These are phyloP conservation scores for Phylloscopus whistleri DNA, from an alignment of 2,113 vertebrate species.

Conservation along the genomic window DNA sequence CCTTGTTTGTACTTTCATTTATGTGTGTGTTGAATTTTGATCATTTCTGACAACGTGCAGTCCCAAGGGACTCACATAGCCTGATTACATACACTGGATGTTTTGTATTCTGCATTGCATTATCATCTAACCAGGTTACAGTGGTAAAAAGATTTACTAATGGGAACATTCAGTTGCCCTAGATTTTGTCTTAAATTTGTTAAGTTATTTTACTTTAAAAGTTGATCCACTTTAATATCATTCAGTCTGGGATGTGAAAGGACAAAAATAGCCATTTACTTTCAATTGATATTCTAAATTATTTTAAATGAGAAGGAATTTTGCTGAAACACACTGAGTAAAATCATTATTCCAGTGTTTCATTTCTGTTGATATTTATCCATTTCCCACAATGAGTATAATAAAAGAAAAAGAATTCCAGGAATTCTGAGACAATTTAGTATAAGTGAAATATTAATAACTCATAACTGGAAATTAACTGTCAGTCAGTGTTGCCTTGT, in stretches of 20 bases:
- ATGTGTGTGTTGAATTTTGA: background rate
- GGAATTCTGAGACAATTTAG: background rate
- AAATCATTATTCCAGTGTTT: background rate
- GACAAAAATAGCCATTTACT: background rate
- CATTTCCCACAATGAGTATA: background rate
- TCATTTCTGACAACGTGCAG: background rate
- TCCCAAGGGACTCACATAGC: background rate
- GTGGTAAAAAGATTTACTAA: conserved; percentile 30
- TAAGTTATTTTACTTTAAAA: conserved; percentile 9
- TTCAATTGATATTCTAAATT: background rate
- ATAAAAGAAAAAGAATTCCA: background rate
- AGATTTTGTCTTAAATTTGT: conserved; percentile 34
- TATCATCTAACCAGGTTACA: conserved; percentile 32
- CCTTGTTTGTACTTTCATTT: background rate
- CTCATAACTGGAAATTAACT: background rate
- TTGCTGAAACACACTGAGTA: background rate
- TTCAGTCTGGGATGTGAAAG: background rate
- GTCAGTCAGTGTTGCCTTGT: background rate
- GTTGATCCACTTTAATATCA: conserved; percentile 4
- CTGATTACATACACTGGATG: background rate
- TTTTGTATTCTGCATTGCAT: background rate
- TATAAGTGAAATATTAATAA: background rate
- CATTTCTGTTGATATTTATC: background rate
- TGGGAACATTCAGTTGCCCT: conserved; percentile 9
- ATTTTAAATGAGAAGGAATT: background rate